Base-by-base conservation (phyloP, 2,888 invertebrate species). In the Elysia crispata region DNA sequence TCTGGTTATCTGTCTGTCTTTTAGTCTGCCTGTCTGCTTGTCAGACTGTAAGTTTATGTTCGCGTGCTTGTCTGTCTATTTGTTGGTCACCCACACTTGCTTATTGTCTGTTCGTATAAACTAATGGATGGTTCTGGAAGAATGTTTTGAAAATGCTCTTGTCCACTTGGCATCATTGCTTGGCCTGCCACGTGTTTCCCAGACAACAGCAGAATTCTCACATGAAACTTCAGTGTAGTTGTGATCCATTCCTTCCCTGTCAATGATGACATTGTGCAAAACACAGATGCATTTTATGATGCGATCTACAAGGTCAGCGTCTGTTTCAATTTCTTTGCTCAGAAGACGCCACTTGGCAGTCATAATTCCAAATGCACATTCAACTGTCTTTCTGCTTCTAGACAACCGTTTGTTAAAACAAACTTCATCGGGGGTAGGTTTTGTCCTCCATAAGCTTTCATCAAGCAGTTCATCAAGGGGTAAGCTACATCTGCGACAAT, bases 311-410 rank as follows among this genome's bases (percentile, higher is more conserved):
- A 49, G 25, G 25, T 72, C 72, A n/a, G 31, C 72, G 11, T 50
- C n/a, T 72, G 72, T 72, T 72, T 72, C 72, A 25, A 72, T 72
- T 23, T 20, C 30, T 31, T 72, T 72, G 72, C 18, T 31, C 72
- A 72, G 31, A n/a, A 72, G 30, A 13, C 49, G 49, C 72, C 72
- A 72, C 31, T 72, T 72, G 13, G 72, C 33, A 72, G 49, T 41
- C 23, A 72, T n/a, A 8, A 69, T 30, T 25, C 69, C 69, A 69
- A 69, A 69, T 6, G 69, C 69, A 72, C 72, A 72, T 72, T 72
- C 72, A 41, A 72, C 31, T 72, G 72, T 72, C 23, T 72, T 72
- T 41, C 72, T 72, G 49, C 30, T 23, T 72, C 72, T 72, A 8
- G 72, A 72, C 23, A 72, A 31, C 23, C 72, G 11, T 31, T 72